Base-by-base conservation (phyloP, 2,888 invertebrate species). In the Diachrysia chrysitis region DNA sequence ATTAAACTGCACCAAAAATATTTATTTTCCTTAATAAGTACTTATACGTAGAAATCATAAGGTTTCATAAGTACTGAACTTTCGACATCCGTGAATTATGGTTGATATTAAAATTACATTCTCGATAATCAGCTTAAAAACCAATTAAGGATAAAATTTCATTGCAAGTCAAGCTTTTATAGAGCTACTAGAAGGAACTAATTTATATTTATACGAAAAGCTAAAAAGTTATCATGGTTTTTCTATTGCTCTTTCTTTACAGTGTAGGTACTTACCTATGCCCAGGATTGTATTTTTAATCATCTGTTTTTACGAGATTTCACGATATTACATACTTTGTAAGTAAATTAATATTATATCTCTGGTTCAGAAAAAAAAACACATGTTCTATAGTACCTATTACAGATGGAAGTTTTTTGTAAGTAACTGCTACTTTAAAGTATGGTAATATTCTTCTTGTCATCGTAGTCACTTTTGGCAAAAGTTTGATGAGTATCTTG, bases 21-120 rank as follows among this genome's bases (percentile, higher is more conserved):
- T 56, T 78, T 70, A 78, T 55, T 67, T 58, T 68, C 66, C 58
- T 58, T 76, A 78, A 66, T 59, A 66, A 66, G 78, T 63, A 61
- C 17, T 54, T 71, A 42, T 42, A 78, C 59, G 54, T 69, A 64
- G 42, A 66, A 62, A 66, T 65, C 16, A 2, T 54, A 65, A 64
- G 51, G 60, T 76, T 61, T 23, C 48, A 32, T 54, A 21, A 56
- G 35, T 10, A 63, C 51, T 58, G 53, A 25, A 69, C 59, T 77
- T 76, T 62, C 63, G 46, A 70, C 25, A 73, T 78, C 66, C 66
- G 54, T 76, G 66, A 77, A 63, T 57, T 69, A 37, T 56, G 69
- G 63, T 66, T 42, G 10, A 61, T 32, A 42, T 67, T 58, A 72
- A 74, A 70, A 56, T 66, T 63, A 60, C 53, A 59, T 58, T 70